phyloP scores from a whole-genome alignment of 2,113 vertebrate species.

The Cynocephalus volans region DNA sequence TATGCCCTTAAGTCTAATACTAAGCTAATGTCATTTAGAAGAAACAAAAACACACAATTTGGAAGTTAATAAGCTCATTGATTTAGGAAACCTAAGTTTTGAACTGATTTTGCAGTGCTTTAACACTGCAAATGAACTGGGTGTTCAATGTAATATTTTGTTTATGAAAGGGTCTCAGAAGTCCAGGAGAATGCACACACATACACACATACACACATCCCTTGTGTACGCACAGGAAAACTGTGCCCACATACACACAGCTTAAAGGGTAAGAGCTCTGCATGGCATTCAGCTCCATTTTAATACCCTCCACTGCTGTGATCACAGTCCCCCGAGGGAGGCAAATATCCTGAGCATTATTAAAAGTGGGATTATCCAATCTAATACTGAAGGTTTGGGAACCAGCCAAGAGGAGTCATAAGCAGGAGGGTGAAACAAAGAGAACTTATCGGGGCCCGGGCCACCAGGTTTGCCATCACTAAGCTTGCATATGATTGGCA shows the following conservation, averaged over 20 bases:
- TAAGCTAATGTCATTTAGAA: conserved; percentile 43
- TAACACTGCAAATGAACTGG: conserved; percentile 11
- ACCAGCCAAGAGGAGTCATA: conserved; percentile 84
- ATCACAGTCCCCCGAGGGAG: conserved; percentile 78
- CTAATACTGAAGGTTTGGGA: conserved; percentile 86
- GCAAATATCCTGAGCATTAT: conserved; percentile 86
- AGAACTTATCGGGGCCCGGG: conserved; percentile 70
- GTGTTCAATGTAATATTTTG: conserved; percentile 4
- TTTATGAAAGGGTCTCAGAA: conserved; percentile 29
- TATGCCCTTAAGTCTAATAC: conserved; percentile 60
- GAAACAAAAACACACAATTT: conserved; percentile 79
- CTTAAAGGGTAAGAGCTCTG: conserved; percentile 82
- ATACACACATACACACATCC: background rate
- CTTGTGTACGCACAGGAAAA: conserved; percentile 63
- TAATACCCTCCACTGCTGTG: conserved; percentile 84
- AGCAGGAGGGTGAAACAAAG: conserved; percentile 75
- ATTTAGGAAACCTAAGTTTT: conserved; percentile 70
- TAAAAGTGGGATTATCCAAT: conserved; percentile 88
- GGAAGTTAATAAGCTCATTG: conserved; percentile 69
- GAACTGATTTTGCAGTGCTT: conserved; percentile 59
- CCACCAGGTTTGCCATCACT: conserved; percentile 44
- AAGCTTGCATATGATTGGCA: background rate
- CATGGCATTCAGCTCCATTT: conserved; percentile 80
- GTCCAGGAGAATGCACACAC: conserved; percentile 65
- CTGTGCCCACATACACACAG: conserved; percentile 64